Evolutionary conservation across 2,797 vertebrate species (phyloP), one percentile per base, ranked within the genome.

Genomic region (Fringilla coelebs): DNA sequence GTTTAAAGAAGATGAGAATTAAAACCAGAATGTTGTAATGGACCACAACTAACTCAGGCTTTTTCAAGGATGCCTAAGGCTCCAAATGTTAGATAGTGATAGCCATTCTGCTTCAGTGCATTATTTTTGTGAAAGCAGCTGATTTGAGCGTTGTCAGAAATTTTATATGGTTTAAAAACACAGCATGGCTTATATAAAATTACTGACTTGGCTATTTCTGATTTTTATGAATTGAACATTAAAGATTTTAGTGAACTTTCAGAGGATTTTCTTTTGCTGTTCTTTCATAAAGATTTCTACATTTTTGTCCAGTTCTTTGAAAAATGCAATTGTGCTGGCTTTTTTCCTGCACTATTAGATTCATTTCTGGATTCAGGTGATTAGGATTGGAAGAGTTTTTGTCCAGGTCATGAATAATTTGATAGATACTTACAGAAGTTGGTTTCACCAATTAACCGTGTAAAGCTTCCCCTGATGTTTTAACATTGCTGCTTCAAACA

Each of bases 1-100:
- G 52, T 91, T 84, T 93, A 90, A 84, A 84, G 85, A 73, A 66
- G 48, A 86, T 79, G 94, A 66, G 62, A 94, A 91, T 89, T 79
- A 71, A 85, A 88, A 91, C 11, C 32, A 68, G 11, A 9, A 26
- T 58, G 41, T 86, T 2, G 4, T 78, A 84, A 89, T 48, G 57
- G 70, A 92, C 76, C 45, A 65, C 82, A 88, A 6, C 51, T 85
- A 81, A 34, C 73, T 84, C 48, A 62, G 62, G 46, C 54, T 88
- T 91, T 61, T 38, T 84, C 60, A 81, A 63, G 82, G 38, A 61
- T 88, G 55, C 52, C 57, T 66, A 60, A 73, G 85, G 67, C 63
- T 92, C 73, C 6, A 6, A 9, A 38, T 89, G 58, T 67, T 91
- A 66, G 13, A 36, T 84, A 29, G 60, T 67, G 82, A 78, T 91